A percentile compares a stretch with the other conserved stretches of the same genome.
phyloP scores from a whole-genome alignment of 1,140 invertebrate genomes.

The Aethina tumida region DNA sequence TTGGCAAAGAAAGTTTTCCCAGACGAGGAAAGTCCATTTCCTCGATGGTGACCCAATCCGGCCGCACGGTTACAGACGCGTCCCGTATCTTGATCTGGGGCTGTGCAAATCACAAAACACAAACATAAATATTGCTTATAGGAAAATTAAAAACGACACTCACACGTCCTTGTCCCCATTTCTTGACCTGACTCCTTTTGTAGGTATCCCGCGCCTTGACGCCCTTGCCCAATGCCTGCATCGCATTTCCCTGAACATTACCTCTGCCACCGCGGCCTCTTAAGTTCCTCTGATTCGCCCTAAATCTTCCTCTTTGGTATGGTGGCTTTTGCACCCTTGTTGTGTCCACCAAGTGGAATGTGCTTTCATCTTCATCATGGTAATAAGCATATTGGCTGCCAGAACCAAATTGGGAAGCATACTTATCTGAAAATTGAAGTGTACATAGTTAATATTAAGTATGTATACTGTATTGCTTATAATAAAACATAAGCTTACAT shows the following conservation, averaged over 20 bases:
- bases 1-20: conserved; percentile 82
- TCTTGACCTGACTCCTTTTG: conserved; percentile 59
- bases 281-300: conserved; percentile 70
- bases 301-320: conserved; percentile 80
- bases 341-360: conserved; percentile 96
- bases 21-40: conserved; percentile 98
- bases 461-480: too few species aligned
- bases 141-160: conserved; percentile 28
- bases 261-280: conserved; percentile 66
- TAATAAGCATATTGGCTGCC: conserved; percentile 94
- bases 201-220: conserved; percentile 47
- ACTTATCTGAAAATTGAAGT: conserved; percentile 66
- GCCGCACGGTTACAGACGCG: conserved; percentile 92
- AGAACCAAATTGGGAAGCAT: conserved; percentile 89
- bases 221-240: conserved; percentile 51
- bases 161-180: conserved; percentile 79
- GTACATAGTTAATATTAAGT: too few species aligned
- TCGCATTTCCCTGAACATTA: conserved; percentile 47
- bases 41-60: conserved; percentile 95
- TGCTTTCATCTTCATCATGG: conserved; percentile 96
- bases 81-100: conserved; percentile 92
- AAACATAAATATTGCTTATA: too few species aligned
- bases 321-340: conserved; percentile 82
- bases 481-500: too few species aligned
- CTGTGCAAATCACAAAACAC: conserved; percentile 38